Evolutionary conservation across 2,797 vertebrate species (phyloP).

Genomic region (Pseudochromis fuscus): DNA sequence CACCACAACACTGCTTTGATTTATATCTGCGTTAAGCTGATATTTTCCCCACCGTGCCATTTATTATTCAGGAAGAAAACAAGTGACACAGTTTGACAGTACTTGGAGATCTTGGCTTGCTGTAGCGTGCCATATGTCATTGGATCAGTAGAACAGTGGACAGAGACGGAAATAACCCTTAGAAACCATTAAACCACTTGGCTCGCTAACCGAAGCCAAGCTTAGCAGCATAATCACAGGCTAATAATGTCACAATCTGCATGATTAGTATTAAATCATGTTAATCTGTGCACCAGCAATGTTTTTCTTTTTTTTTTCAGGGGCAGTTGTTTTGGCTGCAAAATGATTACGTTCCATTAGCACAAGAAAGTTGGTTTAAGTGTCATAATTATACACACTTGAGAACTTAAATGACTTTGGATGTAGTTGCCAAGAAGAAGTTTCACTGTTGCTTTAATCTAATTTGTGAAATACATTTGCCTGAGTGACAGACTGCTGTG

Average conservation of each 20-base stretch:
- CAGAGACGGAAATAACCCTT: conserved; percentile 68
- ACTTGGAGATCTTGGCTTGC: conserved; percentile 42
- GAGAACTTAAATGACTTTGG: conserved; percentile 36
- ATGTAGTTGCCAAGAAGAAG: conserved; percentile 27
- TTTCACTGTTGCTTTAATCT: conserved; percentile 36
- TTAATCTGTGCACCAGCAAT: conserved; percentile 57
- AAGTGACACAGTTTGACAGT: conserved; percentile 30
- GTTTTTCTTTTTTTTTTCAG: no score
- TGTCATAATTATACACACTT: conserved; percentile 31
- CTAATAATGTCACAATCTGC: conserved; percentile 75
- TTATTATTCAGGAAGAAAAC: conserved; percentile 15
- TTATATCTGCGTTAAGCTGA: not conserved
- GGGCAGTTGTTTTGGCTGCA: conserved; percentile 28
- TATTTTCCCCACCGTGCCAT: conserved; percentile 6
- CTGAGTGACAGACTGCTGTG: conserved; percentile 37
- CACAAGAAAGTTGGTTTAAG: conserved; percentile 7
- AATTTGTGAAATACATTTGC: conserved; percentile 35
- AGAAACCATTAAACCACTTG: conserved; percentile 69
- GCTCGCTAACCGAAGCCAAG: conserved; percentile 50
- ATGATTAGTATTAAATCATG: conserved; percentile 70
- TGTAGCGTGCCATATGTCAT: conserved; percentile 68
- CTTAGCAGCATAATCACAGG: conserved; percentile 77
- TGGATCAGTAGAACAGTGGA: conserved; percentile 66
- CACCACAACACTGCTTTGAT: not conserved
- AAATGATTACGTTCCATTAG: conserved; percentile 18